These are phyloP conservation scores for Heliconius melpomene DNA, from an alignment of 1,140 invertebrate genomes.

Conservation along the genomic window DNA sequence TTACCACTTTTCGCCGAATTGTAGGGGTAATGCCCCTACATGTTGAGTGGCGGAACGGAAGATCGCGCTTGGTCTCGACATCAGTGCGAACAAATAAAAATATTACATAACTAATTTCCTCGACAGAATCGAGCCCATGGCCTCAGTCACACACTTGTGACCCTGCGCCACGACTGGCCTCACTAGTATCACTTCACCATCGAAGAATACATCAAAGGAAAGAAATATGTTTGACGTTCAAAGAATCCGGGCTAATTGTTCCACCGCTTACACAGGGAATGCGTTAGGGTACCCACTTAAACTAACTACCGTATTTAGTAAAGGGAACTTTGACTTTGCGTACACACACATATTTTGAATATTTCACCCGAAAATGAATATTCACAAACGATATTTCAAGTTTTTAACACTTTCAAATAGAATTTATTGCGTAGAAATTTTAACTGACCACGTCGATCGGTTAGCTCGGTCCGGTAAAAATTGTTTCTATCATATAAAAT, in stretches of 20 bases:
- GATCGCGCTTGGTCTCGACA: too few species aligned
- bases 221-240: slow-evolving; percentile 31
- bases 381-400: not conserved
- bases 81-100: too few species aligned
- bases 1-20: too few species aligned
- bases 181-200: too few species aligned
- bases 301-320: slow-evolving; percentile 27
- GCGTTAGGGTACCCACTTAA: slow-evolving; percentile 24
- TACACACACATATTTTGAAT: slow-evolving; percentile 28
- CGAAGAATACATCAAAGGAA: slow-evolving; percentile 29
- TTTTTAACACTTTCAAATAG: not conserved
- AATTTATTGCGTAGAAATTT: not conserved
- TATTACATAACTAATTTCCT: too few species aligned
- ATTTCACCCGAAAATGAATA: not conserved
- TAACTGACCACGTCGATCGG: not conserved
- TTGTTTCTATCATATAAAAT: not conserved
- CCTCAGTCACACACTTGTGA: too few species aligned
- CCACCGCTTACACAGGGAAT: slow-evolving; percentile 31
- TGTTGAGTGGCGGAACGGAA: too few species aligned
- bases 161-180: too few species aligned
- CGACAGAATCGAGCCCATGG: too few species aligned
- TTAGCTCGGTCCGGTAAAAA: not conserved
- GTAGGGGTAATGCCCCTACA: too few species aligned
- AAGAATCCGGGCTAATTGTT: slow-evolving; percentile 29
- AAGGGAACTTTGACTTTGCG: slow-evolving; percentile 27